Evolutionary conservation across 2,888 invertebrate genomes (phyloP).

Genomic region (Eurytoma adleriae): DNA sequence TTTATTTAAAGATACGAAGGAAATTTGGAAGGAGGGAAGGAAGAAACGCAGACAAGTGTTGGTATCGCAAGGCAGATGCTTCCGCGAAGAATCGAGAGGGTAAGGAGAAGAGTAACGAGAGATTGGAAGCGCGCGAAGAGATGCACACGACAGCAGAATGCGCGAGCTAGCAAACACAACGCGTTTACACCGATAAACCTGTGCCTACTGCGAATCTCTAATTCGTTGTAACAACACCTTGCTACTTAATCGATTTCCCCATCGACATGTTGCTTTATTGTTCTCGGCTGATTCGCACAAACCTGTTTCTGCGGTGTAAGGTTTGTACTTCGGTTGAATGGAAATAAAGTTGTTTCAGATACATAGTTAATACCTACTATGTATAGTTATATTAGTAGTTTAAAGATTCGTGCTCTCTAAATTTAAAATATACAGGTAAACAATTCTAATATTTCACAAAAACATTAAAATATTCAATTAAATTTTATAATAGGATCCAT

Average conservation of each 20-base stretch:
- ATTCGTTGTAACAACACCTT: neutral
- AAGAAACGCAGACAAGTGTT: neutral
- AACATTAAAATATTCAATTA: too few relatives aligned
- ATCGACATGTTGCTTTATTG: constrained; percentile 17
- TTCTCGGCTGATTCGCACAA: neutral
- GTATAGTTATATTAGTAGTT: too few relatives aligned
- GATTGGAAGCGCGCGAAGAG: constrained; percentile 6
- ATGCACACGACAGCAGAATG: constrained; percentile 24
- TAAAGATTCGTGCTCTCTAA: too few relatives aligned
- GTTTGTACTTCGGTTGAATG: too few relatives aligned
- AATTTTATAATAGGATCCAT: too few relatives aligned
- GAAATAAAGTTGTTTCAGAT: too few relatives aligned
- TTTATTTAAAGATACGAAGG: too few relatives aligned
- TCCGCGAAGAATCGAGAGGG: constrained; percentile 61
- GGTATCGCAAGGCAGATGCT: constrained; percentile 66
- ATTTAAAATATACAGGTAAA: too few relatives aligned
- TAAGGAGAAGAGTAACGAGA: constrained; percentile 3
- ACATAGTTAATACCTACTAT: too few relatives aligned
- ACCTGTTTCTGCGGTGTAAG: too few relatives aligned
- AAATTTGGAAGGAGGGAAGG: neutral
- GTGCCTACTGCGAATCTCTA: constrained; percentile 15
- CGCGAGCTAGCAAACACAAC: neutral
- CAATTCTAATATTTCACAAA: too few relatives aligned
- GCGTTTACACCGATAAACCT: constrained; percentile 26
- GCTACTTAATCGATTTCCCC: constrained; percentile 30